phyloP scores from a whole-genome alignment of 2,888 invertebrate genomes.

The Aspidapion aeneum region DNA sequence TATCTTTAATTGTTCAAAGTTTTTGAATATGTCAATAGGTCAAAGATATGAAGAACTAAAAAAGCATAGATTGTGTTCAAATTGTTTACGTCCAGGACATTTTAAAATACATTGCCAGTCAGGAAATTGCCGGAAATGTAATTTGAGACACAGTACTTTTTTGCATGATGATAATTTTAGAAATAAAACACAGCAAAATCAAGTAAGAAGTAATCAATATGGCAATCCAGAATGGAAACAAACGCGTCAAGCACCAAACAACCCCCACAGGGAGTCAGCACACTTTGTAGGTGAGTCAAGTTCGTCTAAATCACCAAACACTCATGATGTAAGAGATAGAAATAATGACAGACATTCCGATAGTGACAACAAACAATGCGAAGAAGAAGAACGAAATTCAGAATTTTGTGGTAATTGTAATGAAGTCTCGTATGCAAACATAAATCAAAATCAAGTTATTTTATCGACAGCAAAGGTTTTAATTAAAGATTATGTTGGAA shows the following conservation, averaged over 20 bases:
- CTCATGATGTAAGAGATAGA: too few species aligned
- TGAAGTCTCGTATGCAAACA: not conserved
- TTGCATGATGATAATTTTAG: slow-evolving; percentile 6
- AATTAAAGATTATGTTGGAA: slow-evolving; percentile 10
- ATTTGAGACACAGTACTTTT: slow-evolving; percentile 10
- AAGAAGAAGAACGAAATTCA: too few species aligned
- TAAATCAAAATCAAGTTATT: slow-evolving; percentile 9
- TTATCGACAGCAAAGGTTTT: slow-evolving; percentile 16
- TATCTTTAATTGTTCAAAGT: slow-evolving; percentile 8
- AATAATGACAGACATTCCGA: too few species aligned
- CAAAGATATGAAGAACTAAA: slow-evolving; percentile 12
- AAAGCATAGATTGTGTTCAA: slow-evolving; percentile 12
- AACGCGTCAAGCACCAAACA: too few species aligned
- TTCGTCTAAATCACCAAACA: too few species aligned
- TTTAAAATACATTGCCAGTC: slow-evolving; percentile 12
- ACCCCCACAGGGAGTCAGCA: too few species aligned
- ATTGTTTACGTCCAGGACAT: slow-evolving; percentile 18
- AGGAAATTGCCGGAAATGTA: slow-evolving; percentile 11
- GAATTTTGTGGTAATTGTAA: too few species aligned
- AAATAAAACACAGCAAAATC: too few species aligned
- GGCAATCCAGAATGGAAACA: too few species aligned
- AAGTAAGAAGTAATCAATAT: too few species aligned
- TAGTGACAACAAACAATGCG: too few species aligned
- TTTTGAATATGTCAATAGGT: not conserved
- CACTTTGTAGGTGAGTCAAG: too few species aligned